Evolutionary conservation across 2,888 invertebrate genomes (phyloP), one percentile per base, ranked within the genome.

Genomic region (Ganaspis brasiliensis): DNA sequence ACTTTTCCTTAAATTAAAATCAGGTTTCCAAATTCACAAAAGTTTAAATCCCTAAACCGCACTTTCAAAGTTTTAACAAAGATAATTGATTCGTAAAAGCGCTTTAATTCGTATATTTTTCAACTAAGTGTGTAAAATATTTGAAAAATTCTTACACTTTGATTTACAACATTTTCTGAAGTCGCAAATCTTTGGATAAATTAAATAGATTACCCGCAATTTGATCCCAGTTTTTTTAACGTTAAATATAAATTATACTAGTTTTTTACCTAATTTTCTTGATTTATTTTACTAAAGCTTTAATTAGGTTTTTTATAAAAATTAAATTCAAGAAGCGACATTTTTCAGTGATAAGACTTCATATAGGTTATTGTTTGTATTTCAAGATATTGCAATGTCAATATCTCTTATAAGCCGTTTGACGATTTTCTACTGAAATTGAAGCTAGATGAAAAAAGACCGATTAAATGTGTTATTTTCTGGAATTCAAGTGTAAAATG

Each of bases 391-490:
- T 26, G 16, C 6, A 31, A n/a, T 26, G n/a, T n/a, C n/a, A n/a
- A 31, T 31, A 26, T n/a, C 31, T 26, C 8, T 59, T 59, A 9
- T 59, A n/a, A 16, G 59, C 26, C 10, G 24, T 59, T 31, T 59
- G 16, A 26, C 31, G 16, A 59, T 59, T 59, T 3, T n/a, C 9
- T 61, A 19, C 37, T 19, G 12, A 16, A 14, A 61, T 21, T 37
- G 12, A 21, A 12, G 31, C n/a, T 59, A 61, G 35, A 24, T 45
- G 21, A n/a, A 40, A 49, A n/a, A n/a, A n/a, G 21, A 14, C 40
- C n/a, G 21, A 40, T 24, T 59, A n/a, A 9, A 59, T n/a, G 63
- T 67, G 40, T 45, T 67, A 40, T 67, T 67, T 67, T 67, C 40
- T 21, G 12, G 24, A 45, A 45, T 67, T 67, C 24, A 21, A 67